Evolutionary conservation across 2,113 vertebrate genomes (phyloP), one percentile per base, ranked within the genome.

Genomic region (Bathybates hornii): DNA sequence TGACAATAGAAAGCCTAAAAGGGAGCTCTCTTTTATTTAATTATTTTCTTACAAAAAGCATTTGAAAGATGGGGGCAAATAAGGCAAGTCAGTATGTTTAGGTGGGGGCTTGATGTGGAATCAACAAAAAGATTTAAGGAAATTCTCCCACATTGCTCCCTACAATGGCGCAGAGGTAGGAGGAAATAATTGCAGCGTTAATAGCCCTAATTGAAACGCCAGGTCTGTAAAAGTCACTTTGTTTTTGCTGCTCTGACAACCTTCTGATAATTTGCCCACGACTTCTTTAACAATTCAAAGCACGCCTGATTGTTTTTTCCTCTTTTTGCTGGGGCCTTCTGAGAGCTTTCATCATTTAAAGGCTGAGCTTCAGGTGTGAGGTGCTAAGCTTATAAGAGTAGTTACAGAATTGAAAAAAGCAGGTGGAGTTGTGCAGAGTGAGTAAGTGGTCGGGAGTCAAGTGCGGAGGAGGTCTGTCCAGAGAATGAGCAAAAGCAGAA

Each of bases 1-100:
- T 88, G 68, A 90, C 81, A 84, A 89, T 61, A 86, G 45, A 86
- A 93, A 86, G 81, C 89, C 61, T 85, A 19, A 76, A 88, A 66
- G 21, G 7, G n/a, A 83, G 41, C 84, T 43, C 13, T 48, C 1
- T 56, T 41, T 76, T 43, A 32, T 48, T 48, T 29, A 24, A 21
- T 53, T 38, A 29, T 5, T 54, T 38, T 63, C 7, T 76, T 6
- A 21, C 11, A 84, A 41, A 34, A 80, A 50, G 9, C 5, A n/a
- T 78, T 50, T 32, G 16, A 50, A 76, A 50, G 2, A 19, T 32
- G 9, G 45, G 38, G 11, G 41, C 9, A 43, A 61, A 82, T 34
- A 61, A 48, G 14, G 17, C 73, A 61, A 34, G 10, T 34, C 0
- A 52, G 9, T 52, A 29, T 78, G 16, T 50, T 52, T 78, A 19